Conservation (phyloP, 2,888 invertebrate species). For the Tinea pellionella region DNA sequence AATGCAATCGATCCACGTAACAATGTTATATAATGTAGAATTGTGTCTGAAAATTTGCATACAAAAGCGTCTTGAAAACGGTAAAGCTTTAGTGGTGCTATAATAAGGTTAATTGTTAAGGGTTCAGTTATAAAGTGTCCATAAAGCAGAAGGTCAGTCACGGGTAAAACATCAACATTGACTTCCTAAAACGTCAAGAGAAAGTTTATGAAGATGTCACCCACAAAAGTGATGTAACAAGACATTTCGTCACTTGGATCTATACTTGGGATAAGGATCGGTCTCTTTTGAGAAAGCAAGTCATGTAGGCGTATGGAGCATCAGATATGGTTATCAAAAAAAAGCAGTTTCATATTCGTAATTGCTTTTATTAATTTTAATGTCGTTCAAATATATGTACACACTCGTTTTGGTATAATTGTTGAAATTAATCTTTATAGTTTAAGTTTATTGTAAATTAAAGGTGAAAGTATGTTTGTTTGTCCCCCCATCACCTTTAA, state of each 20-base stretch:
- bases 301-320: neutral
- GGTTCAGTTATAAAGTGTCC: neutral
- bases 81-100: neutral
- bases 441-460: too few relatives aligned
- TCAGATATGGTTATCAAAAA: neutral
- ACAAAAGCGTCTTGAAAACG: slow-evolving; percentile 4
- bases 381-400: neutral
- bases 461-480: too few relatives aligned
- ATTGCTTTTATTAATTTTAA: neutral
- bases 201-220: slow-evolving; percentile 25
- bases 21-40: neutral
- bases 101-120: slow-evolving; percentile 6
- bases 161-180: neutral
- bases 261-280: slow-evolving; percentile 9
- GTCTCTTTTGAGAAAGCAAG: slow-evolving; percentile 6
- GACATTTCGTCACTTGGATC: neutral
- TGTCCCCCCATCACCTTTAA: too few relatives aligned
- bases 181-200: slow-evolving; percentile 36
- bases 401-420: neutral
- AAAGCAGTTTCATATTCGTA: neutral
- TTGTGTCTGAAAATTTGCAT: neutral
- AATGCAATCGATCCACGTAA: neutral
- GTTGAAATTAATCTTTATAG: neutral
- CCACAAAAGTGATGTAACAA: slow-evolving; percentile 13
- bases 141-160: slow-evolving; percentile 11